Base-by-base conservation (phyloP, 2,888 invertebrate genomes). In the Pheosia gnoma region DNA sequence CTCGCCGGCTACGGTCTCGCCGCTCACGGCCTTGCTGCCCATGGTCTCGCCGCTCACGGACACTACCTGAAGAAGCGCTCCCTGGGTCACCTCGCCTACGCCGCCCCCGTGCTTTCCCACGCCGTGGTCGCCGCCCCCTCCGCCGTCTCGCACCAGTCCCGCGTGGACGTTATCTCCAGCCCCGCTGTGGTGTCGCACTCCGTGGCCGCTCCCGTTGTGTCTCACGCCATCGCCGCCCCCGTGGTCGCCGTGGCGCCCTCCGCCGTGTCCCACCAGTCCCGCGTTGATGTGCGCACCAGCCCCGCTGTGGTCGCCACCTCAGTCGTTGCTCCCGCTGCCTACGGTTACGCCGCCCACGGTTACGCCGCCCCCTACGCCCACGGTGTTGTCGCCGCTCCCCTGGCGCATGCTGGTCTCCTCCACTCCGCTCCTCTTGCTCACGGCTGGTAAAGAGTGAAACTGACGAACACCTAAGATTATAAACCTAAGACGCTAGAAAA, bases 211-310 rank as follows among this genome's bases (percentile, higher is more conserved):
- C 82, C 74, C 63, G 77, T 81, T 39, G 70, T 82, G 45, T 60
- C 82, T 39, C 84, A 86, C 70, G 79, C 82, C 59, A 69, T 77
- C 60, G 83, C 81, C 63, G 77, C 82, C 74, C 87, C 82, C 60
- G 88, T 78, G 61, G 74, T 72, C 64, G 79, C 79, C 58, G 72
- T 80, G 41, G 91, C 91, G 58, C 88, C 94, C 45, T 79, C 94
- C 51, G 89, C 89, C 59, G 94, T 94, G 36, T 94, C 94, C 25
- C 94, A 92, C 81, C 94, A 94, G 77, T 94, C 94, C 75, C 92
- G 94, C 60, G 85, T 89, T 5, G 89, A 91, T 65, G 80, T 84
- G 51, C 85, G 81, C 75, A 69, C 78, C 68, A 85, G 83, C 70
- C 84, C 83, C 63, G 84, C 86, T 13, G 71, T 85, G 7, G 77